Evolutionary conservation across 2,113 vertebrate species (phyloP), one percentile per base, ranked within the genome.

Genomic region (Odobenus rosmarus): DNA sequence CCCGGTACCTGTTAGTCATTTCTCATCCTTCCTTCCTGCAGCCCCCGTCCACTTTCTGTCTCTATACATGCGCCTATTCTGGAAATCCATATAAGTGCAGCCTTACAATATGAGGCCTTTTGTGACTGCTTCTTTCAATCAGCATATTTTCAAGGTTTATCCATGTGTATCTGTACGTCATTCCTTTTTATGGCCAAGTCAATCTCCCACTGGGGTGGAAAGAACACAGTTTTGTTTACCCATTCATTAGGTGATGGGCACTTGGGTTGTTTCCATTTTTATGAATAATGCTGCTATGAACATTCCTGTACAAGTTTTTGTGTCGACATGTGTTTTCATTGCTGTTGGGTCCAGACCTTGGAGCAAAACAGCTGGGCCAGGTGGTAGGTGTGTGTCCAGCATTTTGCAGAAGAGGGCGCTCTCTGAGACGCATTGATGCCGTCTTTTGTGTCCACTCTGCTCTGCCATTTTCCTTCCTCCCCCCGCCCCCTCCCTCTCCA

Each of bases 171-270:
- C 55, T 21, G 16, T 23, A 55, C 24, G 83, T 21, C 76, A 0
- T 51, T 46, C 95, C 14, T 67, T 42, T 59, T 24, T n/a, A 4
- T 16, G 79, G 49, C 39, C 85, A 59, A 39, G 6, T 15, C 11
- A 46, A 1, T 23, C 10, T 6, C n/a, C 42, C 33, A 3, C 31
- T 6, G 7, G 7, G 26, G 0, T 6, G 51, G 79, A 21, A 5
- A 4, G 7, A 11, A 42, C 71, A 67, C 61, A 11, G 33, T 90
- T 53, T 85, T 11, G n/a, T 33, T 53, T 55, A 33, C 16, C 46
- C 7, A 3, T 79, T 53, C 76, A 51, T 53, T 5, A 79, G 26
- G 0, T 33, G 46, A 31, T 79, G 76, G 76, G 49, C 8, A 4
- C 28, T 79, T 53, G 15, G 46, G 46, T 31, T 33, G 46, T 33